Conservation (phyloP, 37 sponge, comb jelly and placozoan species). For the Beroe forskalii region DNA sequence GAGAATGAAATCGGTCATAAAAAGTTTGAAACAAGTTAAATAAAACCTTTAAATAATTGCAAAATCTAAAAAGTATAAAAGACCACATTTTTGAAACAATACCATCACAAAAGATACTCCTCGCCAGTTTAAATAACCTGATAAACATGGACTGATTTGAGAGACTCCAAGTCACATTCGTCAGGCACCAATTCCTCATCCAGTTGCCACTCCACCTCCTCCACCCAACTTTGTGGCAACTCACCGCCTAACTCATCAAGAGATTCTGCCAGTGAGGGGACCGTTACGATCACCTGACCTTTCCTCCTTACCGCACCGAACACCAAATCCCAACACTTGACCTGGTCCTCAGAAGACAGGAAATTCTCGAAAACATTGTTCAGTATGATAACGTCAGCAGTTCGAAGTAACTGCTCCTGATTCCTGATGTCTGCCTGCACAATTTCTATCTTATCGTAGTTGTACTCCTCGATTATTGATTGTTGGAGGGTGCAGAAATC, state of each 20-base stretch:
- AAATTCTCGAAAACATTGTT: constrained; percentile 74
- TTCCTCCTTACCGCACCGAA: constrained; percentile 50
- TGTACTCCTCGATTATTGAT: constrained; percentile 40
- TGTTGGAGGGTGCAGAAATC: constrained; percentile 67
- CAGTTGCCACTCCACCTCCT: constrained; percentile 22
- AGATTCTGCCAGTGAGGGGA: constrained; percentile 67
- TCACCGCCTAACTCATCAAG: not conserved
- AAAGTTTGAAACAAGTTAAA: no score
- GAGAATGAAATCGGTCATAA: no score
- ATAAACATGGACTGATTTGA: constrained; percentile 24
- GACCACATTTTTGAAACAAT: no score
- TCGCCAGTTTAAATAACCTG: not conserved
- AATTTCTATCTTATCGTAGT: constrained; percentile 54
- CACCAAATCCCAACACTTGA: constrained; percentile 68
- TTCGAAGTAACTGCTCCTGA: constrained; percentile 62
- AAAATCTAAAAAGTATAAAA: no score
- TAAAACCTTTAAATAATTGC: no score
- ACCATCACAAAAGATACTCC: no score
- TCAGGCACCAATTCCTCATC: constrained; percentile 35
- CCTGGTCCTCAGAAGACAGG: constrained; percentile 66
- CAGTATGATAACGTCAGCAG: constrained; percentile 68
- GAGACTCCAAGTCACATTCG: constrained; percentile 46
- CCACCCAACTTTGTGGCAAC: not conserved
- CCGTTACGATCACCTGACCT: constrained; percentile 67
- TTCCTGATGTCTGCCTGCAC: constrained; percentile 64